Base-by-base conservation (phyloP, 2,113 vertebrate species). In the Aphyosemion australe region DNA sequence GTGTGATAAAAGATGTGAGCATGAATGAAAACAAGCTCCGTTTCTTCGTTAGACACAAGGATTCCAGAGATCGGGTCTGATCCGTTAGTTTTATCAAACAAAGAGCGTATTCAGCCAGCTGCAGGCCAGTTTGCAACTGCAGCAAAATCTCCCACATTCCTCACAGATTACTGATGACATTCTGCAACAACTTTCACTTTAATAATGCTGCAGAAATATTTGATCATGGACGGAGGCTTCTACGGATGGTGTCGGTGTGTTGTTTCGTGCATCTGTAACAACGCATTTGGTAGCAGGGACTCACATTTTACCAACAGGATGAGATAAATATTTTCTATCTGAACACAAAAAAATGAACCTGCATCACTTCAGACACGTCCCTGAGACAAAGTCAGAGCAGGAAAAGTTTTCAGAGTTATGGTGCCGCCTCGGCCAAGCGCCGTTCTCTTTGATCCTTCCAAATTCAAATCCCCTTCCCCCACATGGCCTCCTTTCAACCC, bases 381-480 rank as follows among this genome's bases (percentile, higher is more conserved):
- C 53, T 42, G 56, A 12, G 61, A 60, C 46, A 48, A 62, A 56
- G 74, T 72, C 66, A 65, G 8, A 39, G 62, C 61, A 65, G 26
- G 46, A 70, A 76, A 85, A 84, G 70, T 84, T 77, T 83, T 70
- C 61, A 18, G 43, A 77, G 56, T 60, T 50, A 61, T 72, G 82
- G 64, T 46, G 6, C 12, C 13, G 66, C 65, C 47, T 37, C 43
- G 43, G 53, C 70, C 42, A 54, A 74, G 69, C 69, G 69, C 66
- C 46, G 58, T 77, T 76, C 73, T 70, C 71, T 75, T 70, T 87
- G 76, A 76, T 83, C 76, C 69, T 74, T 76, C 47, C 37, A 19
- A 7, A 74, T 53, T 70, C 37, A 19, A 7, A 74, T 53, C 69
- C 82, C 78, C 76, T 61, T 69, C 84, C 84, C 80, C 87, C 77